Evolutionary conservation across 2,888 invertebrate genomes (phyloP), one percentile per base, ranked within the genome.

Genomic region (Lepeophtheirus nordmannii): DNA sequence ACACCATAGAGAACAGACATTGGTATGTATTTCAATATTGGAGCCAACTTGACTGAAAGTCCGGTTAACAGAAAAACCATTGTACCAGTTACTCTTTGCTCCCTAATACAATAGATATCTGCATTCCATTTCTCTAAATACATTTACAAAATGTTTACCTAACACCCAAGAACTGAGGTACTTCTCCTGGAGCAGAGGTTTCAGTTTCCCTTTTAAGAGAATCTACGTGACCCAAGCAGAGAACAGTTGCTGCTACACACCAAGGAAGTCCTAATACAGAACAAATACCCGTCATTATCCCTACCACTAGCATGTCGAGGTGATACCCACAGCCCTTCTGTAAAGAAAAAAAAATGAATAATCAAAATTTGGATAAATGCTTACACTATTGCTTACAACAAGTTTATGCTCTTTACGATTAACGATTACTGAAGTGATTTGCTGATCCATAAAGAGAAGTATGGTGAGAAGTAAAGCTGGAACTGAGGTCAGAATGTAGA

Each of bases 381-480:
- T 10, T 23, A 53, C 10, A 22, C 2, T 7, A 58, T 22, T 7
- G 3, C 70, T 69, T 74, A 82, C 83, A 77, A 90, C 91, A 69
- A 97, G 79, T 76, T 96, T 96, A 74, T 97, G 92, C 77, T 98
- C 97, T 76, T 93, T 94, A 56, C 97, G 82, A 75, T 98, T 98
- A 37, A 97, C 88, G 74, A 98, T 98, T 37, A 98, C 97, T 57
- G 94, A 90, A 3, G 97, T 96, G 70, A 97, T 97, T 78, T 98
- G 97, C 75, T 97, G 97, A 80, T 98, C 97, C 94, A 97, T 96
- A 76, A 97, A 98, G 74, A 98, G 93, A 30, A 98, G 79, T 72
- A 98, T 97, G n/a, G 93, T 93, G 62, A 93, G 78, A 14, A 81
- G 73, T 39, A 63, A 22, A 20, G 60, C 66, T 20, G 66, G 66